Conservation (phyloP, 1,140 invertebrate genomes). For the Meloidogyne exigua region DNA sequence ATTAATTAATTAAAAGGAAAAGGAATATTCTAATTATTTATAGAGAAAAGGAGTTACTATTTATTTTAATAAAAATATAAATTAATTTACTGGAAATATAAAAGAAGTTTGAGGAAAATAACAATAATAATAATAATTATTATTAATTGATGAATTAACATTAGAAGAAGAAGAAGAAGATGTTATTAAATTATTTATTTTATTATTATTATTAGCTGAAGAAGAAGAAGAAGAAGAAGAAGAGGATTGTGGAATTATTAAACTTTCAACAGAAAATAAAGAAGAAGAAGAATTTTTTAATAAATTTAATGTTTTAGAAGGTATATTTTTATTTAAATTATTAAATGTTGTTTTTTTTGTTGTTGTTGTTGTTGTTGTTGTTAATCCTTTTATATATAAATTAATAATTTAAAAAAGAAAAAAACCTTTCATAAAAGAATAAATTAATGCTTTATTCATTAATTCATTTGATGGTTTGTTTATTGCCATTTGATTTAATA, state of each 20-base stretch:
- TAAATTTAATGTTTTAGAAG: neutral
- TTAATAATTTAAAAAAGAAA: neutral
- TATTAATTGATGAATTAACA: neutral
- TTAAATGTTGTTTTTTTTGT: neutral
- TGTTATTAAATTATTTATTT: neutral
- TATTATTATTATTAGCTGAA: neutral
- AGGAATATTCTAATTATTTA: too few relatives aligned
- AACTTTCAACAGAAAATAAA: neutral
- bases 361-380: neutral
- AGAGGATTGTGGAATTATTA: neutral
- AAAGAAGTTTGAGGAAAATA: neutral
- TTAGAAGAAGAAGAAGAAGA: neutral
- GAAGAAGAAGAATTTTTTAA: constrained; percentile 5
- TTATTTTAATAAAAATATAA: neutral
- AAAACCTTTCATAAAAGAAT: neutral
- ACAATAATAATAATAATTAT: too few relatives aligned
- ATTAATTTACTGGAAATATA: constrained; percentile 4
- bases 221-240: too few relatives aligned
- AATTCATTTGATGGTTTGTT: neutral
- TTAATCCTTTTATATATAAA: neutral
- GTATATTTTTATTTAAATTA: neutral
- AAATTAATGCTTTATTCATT: neutral
- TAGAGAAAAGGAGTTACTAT: too few relatives aligned
- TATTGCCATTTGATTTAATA: neutral
- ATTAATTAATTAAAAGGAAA: neutral